Evolutionary conservation across 2,113 vertebrate species (phyloP).

Genomic region (Cynopterus brachyotis): DNA sequence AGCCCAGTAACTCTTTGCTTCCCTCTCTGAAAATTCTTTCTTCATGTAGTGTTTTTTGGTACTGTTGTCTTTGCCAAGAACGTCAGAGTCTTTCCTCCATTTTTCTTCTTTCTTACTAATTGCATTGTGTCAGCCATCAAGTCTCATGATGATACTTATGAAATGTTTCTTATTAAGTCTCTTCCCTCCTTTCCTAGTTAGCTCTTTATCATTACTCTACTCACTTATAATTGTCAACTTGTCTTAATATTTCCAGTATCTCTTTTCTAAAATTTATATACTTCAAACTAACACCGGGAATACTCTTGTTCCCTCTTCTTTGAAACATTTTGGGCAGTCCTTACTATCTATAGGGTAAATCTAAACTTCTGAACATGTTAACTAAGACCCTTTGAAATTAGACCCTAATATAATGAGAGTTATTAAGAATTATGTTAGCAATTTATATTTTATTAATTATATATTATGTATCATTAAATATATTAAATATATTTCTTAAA

Average conservation of each 20-base stretch:
- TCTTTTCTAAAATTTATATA: background rate
- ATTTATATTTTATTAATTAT: background rate
- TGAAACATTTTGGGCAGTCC: background rate
- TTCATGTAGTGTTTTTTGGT: background rate
- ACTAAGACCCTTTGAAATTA: background rate
- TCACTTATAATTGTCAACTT: background rate
- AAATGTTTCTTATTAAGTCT: background rate
- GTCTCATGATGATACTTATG: background rate
- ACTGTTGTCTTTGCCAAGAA: background rate
- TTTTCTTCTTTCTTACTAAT: background rate
- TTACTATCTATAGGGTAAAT: background rate
- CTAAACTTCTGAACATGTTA: conserved; percentile 4
- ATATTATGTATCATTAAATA: too few relatives aligned
- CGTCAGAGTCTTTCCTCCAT: background rate
- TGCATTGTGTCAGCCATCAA: background rate
- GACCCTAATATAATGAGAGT: background rate
- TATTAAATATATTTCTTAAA: background rate
- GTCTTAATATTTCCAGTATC: background rate
- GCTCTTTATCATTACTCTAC: background rate
- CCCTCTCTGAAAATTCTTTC: background rate
- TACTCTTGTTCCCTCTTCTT: background rate
- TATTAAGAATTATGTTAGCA: background rate
- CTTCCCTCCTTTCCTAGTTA: background rate
- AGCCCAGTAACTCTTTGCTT: background rate
- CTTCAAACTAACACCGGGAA: background rate